phyloP scores from a whole-genome alignment of 2,113 vertebrate genomes.

The Periophthalmus modestus region DNA sequence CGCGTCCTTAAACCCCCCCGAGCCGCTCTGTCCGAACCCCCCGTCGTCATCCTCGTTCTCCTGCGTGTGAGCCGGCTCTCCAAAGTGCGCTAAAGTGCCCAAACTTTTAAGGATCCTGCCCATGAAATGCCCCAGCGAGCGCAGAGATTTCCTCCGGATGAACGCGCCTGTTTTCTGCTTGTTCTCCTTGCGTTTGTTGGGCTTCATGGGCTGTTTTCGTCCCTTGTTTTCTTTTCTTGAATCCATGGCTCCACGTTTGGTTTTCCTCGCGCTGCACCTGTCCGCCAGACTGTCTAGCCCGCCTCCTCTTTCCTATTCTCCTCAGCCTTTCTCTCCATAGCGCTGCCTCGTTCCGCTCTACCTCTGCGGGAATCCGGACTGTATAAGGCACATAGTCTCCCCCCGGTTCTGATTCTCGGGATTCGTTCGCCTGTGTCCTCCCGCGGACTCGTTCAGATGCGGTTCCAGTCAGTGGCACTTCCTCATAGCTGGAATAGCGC shows the following conservation, averaged over 20 bases:
- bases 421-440: neutral
- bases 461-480: conserved; percentile 41
- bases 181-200: conserved; percentile 71
- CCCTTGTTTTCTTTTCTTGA: conserved; percentile 64
- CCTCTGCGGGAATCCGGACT: conserved; percentile 37
- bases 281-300: conserved; percentile 56
- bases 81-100: conserved; percentile 78
- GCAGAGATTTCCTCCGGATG: conserved; percentile 74
- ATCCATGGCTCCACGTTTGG: conserved; percentile 66
- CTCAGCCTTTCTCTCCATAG: conserved; percentile 24
- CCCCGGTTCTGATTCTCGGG: neutral
- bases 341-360: neutral
- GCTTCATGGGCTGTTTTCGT: conserved; percentile 65
- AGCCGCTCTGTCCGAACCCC: conserved; percentile 59
- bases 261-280: conserved; percentile 64
- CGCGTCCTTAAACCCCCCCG: conserved; percentile 55
- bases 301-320: conserved; percentile 32
- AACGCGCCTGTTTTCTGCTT: conserved; percentile 66
- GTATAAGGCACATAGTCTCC: conserved; percentile 58
- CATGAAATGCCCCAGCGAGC: conserved; percentile 83
- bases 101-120: conserved; percentile 82
- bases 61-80: conserved; percentile 57
- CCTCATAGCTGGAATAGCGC: conserved; percentile 47
- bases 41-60: conserved; percentile 80
- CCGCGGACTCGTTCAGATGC: conserved; percentile 26